Percentiles rank a stretch among this genome's conserved stretches.
These are phyloP conservation scores for Amblyopsis rosae DNA, from an alignment of 2,113 vertebrate species.

Conservation along the genomic window DNA sequence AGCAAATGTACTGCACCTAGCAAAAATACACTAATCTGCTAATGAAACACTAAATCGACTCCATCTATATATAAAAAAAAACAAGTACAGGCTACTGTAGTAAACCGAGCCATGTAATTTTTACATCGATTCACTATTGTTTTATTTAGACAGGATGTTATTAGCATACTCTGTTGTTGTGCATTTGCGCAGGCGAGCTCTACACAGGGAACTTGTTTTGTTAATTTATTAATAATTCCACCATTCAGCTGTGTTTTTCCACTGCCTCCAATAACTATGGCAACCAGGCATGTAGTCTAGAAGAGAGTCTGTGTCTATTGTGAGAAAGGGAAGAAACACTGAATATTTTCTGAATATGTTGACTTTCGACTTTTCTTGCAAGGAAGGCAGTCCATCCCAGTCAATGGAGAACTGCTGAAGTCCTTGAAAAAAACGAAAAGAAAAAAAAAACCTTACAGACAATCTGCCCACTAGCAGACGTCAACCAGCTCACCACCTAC, in stretches of 20 bases:
- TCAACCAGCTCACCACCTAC: slow-evolving; percentile 70
- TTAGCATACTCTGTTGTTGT: slow-evolving; percentile 34
- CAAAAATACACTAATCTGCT: slow-evolving; percentile 52
- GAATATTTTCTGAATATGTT: slow-evolving; percentile 54
- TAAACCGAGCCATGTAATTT: slow-evolving; percentile 42
- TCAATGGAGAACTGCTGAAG: slow-evolving; percentile 66
- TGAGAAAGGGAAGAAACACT: slow-evolving; percentile 29
- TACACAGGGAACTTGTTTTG: slow-evolving; percentile 40
- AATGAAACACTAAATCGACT: slow-evolving; percentile 44
- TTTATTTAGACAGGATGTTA: slow-evolving; percentile 48
- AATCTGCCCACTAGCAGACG: slow-evolving; percentile 66
- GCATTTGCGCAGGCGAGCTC: slow-evolving; percentile 27
- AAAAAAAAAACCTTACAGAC: slow-evolving; percentile 38
- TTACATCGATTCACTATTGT: slow-evolving; percentile 26
- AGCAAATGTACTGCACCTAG: slow-evolving; percentile 25
- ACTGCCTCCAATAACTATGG: slow-evolving; percentile 70
- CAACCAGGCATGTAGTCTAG: slow-evolving; percentile 49
- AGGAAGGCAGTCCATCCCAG: slow-evolving; percentile 56
- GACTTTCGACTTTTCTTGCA: slow-evolving; percentile 61
- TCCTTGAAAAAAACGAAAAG: slow-evolving; percentile 28
- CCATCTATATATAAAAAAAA: slow-evolving; percentile 33
- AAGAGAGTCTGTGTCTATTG: slow-evolving; percentile 51
- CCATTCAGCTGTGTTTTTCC: slow-evolving; percentile 69
- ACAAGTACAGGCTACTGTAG: slow-evolving; percentile 24
- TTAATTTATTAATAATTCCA: slow-evolving; percentile 62